Conservation (phyloP, 1,140 invertebrate species). For the Pogonomyrmex californicus region DNA sequence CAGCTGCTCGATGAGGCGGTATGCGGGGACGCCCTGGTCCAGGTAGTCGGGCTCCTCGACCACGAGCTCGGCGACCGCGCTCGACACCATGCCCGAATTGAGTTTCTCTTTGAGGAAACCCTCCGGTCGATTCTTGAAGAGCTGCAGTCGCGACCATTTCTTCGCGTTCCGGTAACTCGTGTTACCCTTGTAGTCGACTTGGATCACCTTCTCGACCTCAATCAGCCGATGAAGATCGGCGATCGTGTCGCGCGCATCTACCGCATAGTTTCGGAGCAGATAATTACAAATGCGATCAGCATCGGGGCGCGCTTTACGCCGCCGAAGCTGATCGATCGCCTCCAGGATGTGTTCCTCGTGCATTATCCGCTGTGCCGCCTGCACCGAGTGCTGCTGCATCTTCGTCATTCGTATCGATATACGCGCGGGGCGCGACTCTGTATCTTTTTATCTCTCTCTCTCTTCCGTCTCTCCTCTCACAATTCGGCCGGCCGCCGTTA, state of each 20-base stretch:
- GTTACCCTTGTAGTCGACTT: constrained; percentile 95
- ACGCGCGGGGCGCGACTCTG: constrained; percentile 14
- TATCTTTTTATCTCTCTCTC: not conserved
- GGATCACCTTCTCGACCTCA: constrained; percentile 92
- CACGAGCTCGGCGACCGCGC: constrained; percentile 90
- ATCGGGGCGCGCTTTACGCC: constrained; percentile 94
- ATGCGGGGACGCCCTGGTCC: constrained; percentile 90
- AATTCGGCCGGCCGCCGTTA: not conserved
- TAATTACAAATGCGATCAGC: constrained; percentile 94
- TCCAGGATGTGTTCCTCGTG: constrained; percentile 93
- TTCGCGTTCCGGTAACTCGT: constrained; percentile 94
- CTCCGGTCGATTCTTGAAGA: constrained; percentile 86
- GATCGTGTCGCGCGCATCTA: constrained; percentile 91
- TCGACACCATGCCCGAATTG: constrained; percentile 88
- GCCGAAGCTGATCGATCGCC: constrained; percentile 94
- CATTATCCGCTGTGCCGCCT: constrained; percentile 86
- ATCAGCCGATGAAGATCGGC: constrained; percentile 92
- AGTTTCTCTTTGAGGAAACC: constrained; percentile 84
- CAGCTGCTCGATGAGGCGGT: constrained; percentile 89
- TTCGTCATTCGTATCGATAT: constrained; percentile 48
- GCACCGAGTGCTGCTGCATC: constrained; percentile 79
- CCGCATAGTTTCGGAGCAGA: constrained; percentile 91
- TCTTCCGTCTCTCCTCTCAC: not conserved
- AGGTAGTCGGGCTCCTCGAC: constrained; percentile 91
- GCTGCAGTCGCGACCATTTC: constrained; percentile 89